A percentile compares a stretch with the other conserved stretches of the same genome.
Conservation (phyloP, 2,888 invertebrate species). For the Cyclophora albipunctata region DNA sequence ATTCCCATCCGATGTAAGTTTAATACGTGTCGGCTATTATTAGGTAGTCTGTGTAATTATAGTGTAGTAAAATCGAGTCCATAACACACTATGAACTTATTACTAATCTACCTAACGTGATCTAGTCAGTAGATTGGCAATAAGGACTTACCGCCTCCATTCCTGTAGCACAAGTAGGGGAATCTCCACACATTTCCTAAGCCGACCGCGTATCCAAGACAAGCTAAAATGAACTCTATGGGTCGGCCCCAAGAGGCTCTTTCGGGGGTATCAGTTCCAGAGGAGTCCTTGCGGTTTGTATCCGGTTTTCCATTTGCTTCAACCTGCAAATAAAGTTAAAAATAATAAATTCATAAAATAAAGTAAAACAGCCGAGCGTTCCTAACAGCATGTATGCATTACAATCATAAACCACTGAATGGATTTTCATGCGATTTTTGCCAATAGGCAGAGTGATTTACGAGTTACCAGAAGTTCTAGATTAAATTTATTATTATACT, state of each 20-base stretch:
- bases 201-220: constrained; percentile 85
- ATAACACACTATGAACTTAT: too few species aligned
- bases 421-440: not conserved
- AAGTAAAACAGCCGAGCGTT: not conserved
- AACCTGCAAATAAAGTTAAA: constrained; percentile 28
- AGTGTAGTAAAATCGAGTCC: too few species aligned
- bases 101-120: too few species aligned
- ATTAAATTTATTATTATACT: too few species aligned
- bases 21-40: too few species aligned
- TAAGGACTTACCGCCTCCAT: constrained; percentile 81
- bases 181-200: constrained; percentile 88
- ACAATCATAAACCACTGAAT: not conserved
- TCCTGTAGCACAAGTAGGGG: constrained; percentile 85
- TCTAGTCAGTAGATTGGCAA: too few species aligned
- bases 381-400: not conserved
- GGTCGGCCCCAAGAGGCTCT: constrained; percentile 78
- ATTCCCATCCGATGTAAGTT: too few species aligned
- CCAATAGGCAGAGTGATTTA: not conserved
- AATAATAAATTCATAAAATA: not conserved
- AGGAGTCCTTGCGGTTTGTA: constrained; percentile 10
- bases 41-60: too few species aligned
- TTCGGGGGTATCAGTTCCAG: constrained; percentile 27
- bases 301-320: constrained; percentile 30
- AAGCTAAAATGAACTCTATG: constrained; percentile 84
- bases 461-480: too few species aligned